Percentiles rank a stretch among this genome's conserved stretches.
Evolutionary conservation across 2,113 vertebrate genomes (phyloP).

Genomic region (Gopherus evgoodei): DNA sequence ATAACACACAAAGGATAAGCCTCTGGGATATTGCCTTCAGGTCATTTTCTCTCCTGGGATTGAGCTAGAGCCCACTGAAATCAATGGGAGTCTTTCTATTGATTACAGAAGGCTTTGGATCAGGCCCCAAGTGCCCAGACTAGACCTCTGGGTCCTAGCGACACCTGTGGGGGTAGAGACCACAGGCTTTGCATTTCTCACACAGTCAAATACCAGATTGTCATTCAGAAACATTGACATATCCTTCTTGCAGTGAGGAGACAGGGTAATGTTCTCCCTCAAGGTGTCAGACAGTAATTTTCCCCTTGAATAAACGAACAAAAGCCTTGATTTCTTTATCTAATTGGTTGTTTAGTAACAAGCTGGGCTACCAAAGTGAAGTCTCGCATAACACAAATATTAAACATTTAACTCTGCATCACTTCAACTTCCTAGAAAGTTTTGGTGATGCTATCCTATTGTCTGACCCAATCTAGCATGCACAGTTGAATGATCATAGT

Average conservation of each 20-base stretch:
- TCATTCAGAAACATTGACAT: neutral
- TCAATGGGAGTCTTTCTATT: neutral
- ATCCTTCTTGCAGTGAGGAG: neutral
- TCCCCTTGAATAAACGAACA: neutral
- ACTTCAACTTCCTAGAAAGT: neutral
- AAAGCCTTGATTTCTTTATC: neutral
- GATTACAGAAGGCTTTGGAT: neutral
- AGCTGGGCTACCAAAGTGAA: neutral
- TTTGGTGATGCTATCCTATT: neutral
- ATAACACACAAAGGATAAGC: neutral
- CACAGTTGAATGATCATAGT: neutral
- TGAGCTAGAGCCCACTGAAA: neutral
- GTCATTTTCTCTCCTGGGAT: neutral
- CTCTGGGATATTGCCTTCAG: neutral
- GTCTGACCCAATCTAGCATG: neutral
- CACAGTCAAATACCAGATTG: neutral
- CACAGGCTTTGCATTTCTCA: neutral
- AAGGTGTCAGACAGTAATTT: neutral
- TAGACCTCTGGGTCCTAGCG: neutral
- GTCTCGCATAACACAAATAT: neutral
- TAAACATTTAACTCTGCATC: neutral
- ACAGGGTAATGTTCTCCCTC: neutral
- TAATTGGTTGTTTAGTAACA: neutral
- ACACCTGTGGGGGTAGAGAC: neutral
- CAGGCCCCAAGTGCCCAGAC: neutral